Conservation (phyloP, 2,888 invertebrate species). For the Melinopterus prodromus region DNA sequence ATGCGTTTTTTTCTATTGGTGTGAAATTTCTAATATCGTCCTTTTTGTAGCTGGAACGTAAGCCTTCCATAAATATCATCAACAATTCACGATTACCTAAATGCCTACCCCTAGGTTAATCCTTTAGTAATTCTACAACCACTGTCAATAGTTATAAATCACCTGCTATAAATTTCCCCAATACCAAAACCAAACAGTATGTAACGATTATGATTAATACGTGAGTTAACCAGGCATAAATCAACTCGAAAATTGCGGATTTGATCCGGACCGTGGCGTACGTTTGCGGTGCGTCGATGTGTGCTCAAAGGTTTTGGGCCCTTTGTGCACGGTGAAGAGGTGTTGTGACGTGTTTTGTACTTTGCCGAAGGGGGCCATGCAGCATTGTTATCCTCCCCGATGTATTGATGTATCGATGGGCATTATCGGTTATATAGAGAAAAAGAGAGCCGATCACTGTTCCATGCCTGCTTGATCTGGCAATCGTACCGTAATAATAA, state of each 20-base stretch:
- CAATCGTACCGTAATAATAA: neutral
- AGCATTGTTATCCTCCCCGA: neutral
- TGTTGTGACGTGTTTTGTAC: conserved; percentile 22
- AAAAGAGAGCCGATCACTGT: conserved; percentile 4
- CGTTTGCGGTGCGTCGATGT: conserved; percentile 4
- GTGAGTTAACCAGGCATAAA: conserved; percentile 4
- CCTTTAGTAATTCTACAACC: neutral
- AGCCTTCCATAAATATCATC: neutral
- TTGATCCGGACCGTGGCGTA: conserved; percentile 4
- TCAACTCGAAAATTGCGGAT: conserved; percentile 4
- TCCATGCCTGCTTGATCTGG: conserved; percentile 4
- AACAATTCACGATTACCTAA: neutral
- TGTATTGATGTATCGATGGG: conserved; percentile 4
- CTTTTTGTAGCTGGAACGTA: neutral
- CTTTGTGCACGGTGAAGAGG: conserved; percentile 15
- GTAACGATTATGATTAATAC: conserved; percentile 4
- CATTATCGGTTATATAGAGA: neutral
- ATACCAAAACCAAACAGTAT: neutral
- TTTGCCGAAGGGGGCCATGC: neutral
- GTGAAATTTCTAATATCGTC: neutral
- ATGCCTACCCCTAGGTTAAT: neutral
- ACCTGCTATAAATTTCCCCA: neutral
- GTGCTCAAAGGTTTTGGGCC: neutral
- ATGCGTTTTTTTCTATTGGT: too few relatives aligned
- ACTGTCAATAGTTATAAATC: neutral